Conservation (phyloP, 2,113 vertebrate species). For the rabbit (Oryctolagus cuniculus) region mOryCun1.1 NC_091434.1:174685001-174685500, state of each 20-base stretch:
- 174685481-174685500: background rate
- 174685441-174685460: background rate
- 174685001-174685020: background rate
- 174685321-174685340: background rate
- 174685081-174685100: background rate
- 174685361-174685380: background rate
- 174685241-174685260: background rate
- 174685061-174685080: background rate
- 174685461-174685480: background rate
- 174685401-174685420: background rate
- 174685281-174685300: background rate
- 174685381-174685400: background rate
- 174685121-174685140: background rate
- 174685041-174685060: background rate
- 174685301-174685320: background rate
- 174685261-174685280: background rate
- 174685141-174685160: background rate
- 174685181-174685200: background rate
- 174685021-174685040: background rate
- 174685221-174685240: background rate
- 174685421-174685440: background rate
- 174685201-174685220: background rate
- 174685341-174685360: background rate
- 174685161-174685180: background rate
- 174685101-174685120: background rate